Evolutionary conservation across 2,888 invertebrate species (phyloP).

Genomic region (Thymelicus lineola): DNA sequence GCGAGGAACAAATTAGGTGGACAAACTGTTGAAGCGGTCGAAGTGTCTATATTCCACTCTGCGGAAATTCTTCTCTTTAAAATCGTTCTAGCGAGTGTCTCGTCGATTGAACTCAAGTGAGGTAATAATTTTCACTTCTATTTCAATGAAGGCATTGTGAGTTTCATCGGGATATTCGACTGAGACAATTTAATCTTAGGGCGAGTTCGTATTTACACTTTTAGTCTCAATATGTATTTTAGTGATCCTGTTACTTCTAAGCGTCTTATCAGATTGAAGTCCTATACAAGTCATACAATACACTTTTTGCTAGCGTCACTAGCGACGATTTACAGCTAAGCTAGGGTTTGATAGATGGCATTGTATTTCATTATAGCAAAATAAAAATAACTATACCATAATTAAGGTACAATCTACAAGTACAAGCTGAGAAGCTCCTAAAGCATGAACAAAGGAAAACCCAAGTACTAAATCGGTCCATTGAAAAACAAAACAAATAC

Average conservation of each 20-base stretch:
- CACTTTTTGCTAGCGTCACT: too few species aligned
- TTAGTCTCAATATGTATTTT: not conserved
- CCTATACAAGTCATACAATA: too few species aligned
- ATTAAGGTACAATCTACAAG: not conserved
- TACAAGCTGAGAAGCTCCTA: conserved; percentile 26
- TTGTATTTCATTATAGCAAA: too few species aligned
- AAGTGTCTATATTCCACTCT: conserved; percentile 81
- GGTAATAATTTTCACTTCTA: conserved; percentile 76
- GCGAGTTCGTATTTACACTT: not conserved
- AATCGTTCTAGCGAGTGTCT: conserved; percentile 69
- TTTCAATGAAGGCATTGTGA: conserved; percentile 62
- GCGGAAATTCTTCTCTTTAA: conserved; percentile 76
- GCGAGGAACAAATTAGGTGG: conserved; percentile 84
- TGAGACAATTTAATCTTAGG: conserved; percentile 42
- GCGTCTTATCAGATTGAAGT: too few species aligned
- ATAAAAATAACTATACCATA: not conserved
- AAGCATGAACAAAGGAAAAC: conserved; percentile 35
- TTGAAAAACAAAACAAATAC: conserved; percentile 38
- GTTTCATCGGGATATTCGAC: conserved; percentile 69
- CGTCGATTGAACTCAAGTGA: conserved; percentile 69
- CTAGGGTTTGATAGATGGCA: not conserved
- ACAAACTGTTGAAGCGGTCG: conserved; percentile 83
- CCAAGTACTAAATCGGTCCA: conserved; percentile 36
- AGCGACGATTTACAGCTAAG: not conserved
- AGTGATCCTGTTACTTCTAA: too few species aligned